Base-by-base conservation (phyloP, 1,140 invertebrate species). In the Chrysopa pallens region DNA sequence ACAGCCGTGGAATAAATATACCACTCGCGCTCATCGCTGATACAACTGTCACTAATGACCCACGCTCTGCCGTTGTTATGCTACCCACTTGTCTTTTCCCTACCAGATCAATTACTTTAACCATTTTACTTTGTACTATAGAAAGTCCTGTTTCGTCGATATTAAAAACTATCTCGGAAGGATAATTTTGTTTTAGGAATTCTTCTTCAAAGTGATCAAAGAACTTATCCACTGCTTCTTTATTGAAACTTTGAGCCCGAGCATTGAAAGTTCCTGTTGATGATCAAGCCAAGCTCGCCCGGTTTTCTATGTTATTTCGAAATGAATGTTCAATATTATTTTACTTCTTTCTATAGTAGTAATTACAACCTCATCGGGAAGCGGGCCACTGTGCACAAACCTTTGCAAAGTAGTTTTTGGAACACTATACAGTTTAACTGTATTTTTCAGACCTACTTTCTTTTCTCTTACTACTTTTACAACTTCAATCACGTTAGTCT, bases 101-200 rank as follows among this genome's bases (percentile, higher is more conserved):
- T 36, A 43, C 48, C 15, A 8, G 3, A 15, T 33, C 38, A 28
- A 47, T n/a, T 8, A 52, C 38, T 38, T 41, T 36, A 9, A 33
- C 27, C 40, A 13, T 8, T 44, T 43, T 42, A 17, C 45, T 42
- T 36, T 48, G 51, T 35, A 50, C 48, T 4, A 46, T 50, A 31
- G 47, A 47, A 13, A 54, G 38, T 12, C 46, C 51, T 12, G 51
- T 50, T 40, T 54, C 47, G 44, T 50, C 46, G 15, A 53, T 47
- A 39, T 54, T 56, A 48, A 49, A 56, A 17, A 56, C 48, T 43
- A 45, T 44, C 36, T 51, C 39, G 13, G 50, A 38, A 37, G 46
- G 46, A 28, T 51, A 47, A 46, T 54, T 40, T 39, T 50, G 42
- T 45, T 55, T 45, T 36, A 44, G 15, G 17, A 47, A 17, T 36